These are phyloP conservation scores for Morone saxatilis DNA, from an alignment of 2,113 vertebrate genomes.

Conservation along the genomic window DNA sequence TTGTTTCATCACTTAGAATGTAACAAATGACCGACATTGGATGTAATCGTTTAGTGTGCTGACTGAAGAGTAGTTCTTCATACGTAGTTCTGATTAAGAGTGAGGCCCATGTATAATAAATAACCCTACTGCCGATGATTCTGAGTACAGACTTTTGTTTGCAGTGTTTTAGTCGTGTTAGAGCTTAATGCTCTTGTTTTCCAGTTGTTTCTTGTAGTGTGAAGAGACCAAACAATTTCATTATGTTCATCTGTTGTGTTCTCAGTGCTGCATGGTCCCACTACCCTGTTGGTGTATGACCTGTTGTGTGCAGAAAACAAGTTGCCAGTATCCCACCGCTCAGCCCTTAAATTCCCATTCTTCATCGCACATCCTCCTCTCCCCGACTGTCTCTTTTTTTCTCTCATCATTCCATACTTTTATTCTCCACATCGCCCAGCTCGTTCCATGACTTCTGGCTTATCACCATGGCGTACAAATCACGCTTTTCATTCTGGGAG, in stretches of 20 bases:
- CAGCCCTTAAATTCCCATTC: constrained; percentile 40
- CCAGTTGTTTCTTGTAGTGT: not conserved
- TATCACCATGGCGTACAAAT: constrained; percentile 93
- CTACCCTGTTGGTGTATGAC: constrained; percentile 58
- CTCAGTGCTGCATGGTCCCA: constrained; percentile 63
- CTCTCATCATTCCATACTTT: constrained; percentile 46
- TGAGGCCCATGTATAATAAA: not conserved
- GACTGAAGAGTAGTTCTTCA: not conserved
- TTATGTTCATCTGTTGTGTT: constrained; percentile 61
- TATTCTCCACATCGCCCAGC: constrained; percentile 62
- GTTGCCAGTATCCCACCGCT: constrained; percentile 29
- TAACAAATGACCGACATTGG: not conserved
- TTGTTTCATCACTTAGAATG: constrained; percentile 5
- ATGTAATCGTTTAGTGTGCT: not conserved
- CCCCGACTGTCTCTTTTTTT: constrained; percentile 11
- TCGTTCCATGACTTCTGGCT: constrained; percentile 82
- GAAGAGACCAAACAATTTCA: constrained; percentile 37
- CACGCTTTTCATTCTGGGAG: constrained; percentile 97
- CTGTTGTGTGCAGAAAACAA: constrained; percentile 59
- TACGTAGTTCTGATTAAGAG: not conserved
- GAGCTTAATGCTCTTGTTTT: not conserved
- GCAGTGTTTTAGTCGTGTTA: not conserved
- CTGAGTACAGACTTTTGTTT: not conserved
- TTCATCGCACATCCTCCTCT: constrained; percentile 50
- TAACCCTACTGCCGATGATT: too few species aligned